Base-by-base conservation (phyloP, 2,113 vertebrate genomes). In the Tyrannus savana region DNA sequence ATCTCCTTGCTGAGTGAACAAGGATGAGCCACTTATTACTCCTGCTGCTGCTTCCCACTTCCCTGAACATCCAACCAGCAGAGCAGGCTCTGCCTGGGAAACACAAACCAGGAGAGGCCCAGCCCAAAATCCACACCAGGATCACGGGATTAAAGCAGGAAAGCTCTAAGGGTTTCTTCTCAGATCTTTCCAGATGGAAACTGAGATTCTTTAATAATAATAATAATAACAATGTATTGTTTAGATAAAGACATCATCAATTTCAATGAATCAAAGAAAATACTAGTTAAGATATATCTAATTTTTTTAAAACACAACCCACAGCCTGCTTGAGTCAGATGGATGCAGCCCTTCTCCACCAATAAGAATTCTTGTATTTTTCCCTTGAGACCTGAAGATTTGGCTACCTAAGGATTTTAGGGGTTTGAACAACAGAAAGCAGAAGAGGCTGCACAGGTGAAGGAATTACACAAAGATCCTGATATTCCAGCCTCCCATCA, bases 111-210 rank as follows among this genome's bases (percentile, higher is more conserved):
- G 55, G 69, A 52, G 7, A 27, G 9, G 11, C 22, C 22, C 60
- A 59, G 30, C 31, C 39, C 25, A 47, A 92, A 78, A 90, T 1
- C 21, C 41, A 44, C 24, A 3, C 2, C 7, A 21, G 31, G 14
- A 42, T 16, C 13, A 2, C 4, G 16, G 1, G 0, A 7, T 14
- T 11, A 72, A 11, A 73, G 24, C 7, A 63, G 39, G n/a, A 67
- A 16, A 67, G 14, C 8, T 14, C 64, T 7, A 35, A 46, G 78
- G 46, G 16, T 7, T 79, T 73, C 6, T 10, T 5, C 24, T 33
- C 47, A 77, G 10, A 0, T 60, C 23, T 35, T 49, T 49, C 53
- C 44, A 68, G 24, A 31, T 17, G 8, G n/a, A 81, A 77, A 7
- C 3, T 11, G 10, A 56, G 5, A 37, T 37, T 37, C 35, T 37